phyloP scores from a whole-genome alignment of 2,797 vertebrate species.

The Ciconia nigra region DNA sequence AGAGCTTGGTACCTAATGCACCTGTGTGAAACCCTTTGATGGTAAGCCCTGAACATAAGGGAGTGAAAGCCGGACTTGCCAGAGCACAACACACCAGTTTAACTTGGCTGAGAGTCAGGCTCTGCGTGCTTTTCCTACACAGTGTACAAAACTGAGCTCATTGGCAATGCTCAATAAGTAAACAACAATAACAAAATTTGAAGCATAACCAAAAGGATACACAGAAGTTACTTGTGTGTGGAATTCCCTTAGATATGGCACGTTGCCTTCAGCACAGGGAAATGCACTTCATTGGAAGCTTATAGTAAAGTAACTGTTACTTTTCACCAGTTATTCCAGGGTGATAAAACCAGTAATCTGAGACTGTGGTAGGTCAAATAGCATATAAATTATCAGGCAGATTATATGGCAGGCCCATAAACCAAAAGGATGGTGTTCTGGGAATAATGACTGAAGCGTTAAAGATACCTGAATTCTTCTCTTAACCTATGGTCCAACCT shows the following conservation, averaged over 20 bases:
- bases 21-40: background rate
- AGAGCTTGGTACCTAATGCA: background rate
- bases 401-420: background rate
- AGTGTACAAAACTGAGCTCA: background rate
- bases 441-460: background rate
- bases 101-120: background rate
- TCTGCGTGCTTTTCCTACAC: background rate
- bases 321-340: background rate
- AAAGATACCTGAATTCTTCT: background rate
- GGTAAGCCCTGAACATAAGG: background rate
- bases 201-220: background rate
- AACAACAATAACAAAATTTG: background rate
- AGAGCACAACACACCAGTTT: background rate
- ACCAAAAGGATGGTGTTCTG: background rate
- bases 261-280: background rate
- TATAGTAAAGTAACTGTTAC: background rate
- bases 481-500: background rate
- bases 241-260: background rate
- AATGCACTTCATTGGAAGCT: background rate
- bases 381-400: background rate
- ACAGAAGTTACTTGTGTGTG: background rate
- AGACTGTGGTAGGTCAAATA: background rate
- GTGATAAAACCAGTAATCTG: background rate
- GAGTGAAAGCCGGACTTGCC: background rate
- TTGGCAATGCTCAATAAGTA: slow-evolving; percentile 11